Evolutionary conservation across 2,797 vertebrate species (phyloP), one percentile per base, ranked within the genome.

Genomic region (Valencia hispanica): DNA sequence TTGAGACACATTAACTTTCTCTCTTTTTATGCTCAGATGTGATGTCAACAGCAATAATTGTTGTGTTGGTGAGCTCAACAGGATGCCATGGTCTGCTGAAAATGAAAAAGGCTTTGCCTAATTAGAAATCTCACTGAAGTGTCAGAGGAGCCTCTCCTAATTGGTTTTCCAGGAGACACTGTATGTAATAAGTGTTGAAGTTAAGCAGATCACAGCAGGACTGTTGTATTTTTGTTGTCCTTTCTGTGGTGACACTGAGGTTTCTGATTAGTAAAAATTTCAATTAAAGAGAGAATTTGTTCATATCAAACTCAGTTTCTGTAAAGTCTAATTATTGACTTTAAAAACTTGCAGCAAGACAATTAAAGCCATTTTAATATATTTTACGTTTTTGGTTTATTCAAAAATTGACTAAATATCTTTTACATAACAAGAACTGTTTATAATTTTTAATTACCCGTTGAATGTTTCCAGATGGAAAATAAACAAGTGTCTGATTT

Each of bases 41-140:
- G 70, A 75, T 72, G 87, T 63, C 74, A 77, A 27, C 55, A 70
- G 34, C 74, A 48, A 79, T 83, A 80, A 86, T 20, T 18, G n/a
- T 57, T 27, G 15, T 34, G 17, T 59, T 45, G 17, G 20, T 8
- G 51, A 68, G 63, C 43, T 73, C 68, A 69, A 47, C 73, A 65
- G 68, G 77, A 43, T 5, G 15, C 73, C 51, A 43, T 69, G 74
- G 30, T 30, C 68, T 75, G 55, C 47, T 6, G 45, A 20, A 47
- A 43, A 73, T 30, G n/a, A 59, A 71, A 66, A 41, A 77, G 41
- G 18, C 69, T 39, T 27, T 59, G 11, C 18, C 57, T n/a, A 12
- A 77, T 47, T 74, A 50, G 61, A 72, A 75, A 74, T 45, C 47
- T 48, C 45, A 30, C 41, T 72, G 14, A 77, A 34, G 55, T 55